Evolutionary conservation across 2,888 invertebrate genomes (phyloP).

Genomic region (Iselma pallidipennis): DNA sequence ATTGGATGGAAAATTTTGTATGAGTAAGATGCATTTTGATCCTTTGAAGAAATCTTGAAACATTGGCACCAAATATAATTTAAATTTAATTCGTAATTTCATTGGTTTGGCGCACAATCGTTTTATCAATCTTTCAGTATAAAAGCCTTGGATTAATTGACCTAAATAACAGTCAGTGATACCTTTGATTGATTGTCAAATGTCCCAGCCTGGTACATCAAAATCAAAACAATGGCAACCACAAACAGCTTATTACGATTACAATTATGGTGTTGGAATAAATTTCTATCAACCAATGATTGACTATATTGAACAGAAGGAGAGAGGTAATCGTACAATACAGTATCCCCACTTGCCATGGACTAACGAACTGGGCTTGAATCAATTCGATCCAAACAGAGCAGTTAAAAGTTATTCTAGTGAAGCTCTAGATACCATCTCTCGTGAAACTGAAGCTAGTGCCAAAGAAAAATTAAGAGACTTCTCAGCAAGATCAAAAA

Average conservation of each 20-base stretch:
- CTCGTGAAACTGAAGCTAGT: slow-evolving; percentile 68
- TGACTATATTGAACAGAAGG: slow-evolving; percentile 77
- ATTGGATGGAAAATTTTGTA: neutral
- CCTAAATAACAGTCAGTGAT: slow-evolving; percentile 32
- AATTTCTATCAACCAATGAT: slow-evolving; percentile 88
- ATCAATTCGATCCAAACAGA: slow-evolving; percentile 68
- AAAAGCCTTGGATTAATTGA: slow-evolving; percentile 30
- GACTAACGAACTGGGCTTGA: slow-evolving; percentile 71
- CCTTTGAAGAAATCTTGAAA: neutral
- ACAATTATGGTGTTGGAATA: slow-evolving; percentile 82
- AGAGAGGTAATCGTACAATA: slow-evolving; percentile 51
- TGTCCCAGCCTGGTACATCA: slow-evolving; percentile 16
- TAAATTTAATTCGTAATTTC: slow-evolving; percentile 10
- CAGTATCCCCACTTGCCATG: slow-evolving; percentile 71
- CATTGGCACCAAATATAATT: slow-evolving; percentile 21
- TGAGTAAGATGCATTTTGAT: slow-evolving; percentile 15
- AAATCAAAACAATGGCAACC: slow-evolving; percentile 54
- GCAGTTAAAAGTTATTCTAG: slow-evolving; percentile 68
- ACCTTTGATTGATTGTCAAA: slow-evolving; percentile 15
- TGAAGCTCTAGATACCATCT: slow-evolving; percentile 68
- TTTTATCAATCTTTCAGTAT: slow-evolving; percentile 32
- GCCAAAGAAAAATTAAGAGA: slow-evolving; percentile 69
- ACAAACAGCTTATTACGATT: slow-evolving; percentile 73
- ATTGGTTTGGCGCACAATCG: slow-evolving; percentile 43
- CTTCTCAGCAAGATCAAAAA: slow-evolving; percentile 63